Evolutionary conservation across 2,797 vertebrate species (phyloP), one percentile per base, ranked within the genome.

Genomic region (Melopsittacus undulatus): DNA sequence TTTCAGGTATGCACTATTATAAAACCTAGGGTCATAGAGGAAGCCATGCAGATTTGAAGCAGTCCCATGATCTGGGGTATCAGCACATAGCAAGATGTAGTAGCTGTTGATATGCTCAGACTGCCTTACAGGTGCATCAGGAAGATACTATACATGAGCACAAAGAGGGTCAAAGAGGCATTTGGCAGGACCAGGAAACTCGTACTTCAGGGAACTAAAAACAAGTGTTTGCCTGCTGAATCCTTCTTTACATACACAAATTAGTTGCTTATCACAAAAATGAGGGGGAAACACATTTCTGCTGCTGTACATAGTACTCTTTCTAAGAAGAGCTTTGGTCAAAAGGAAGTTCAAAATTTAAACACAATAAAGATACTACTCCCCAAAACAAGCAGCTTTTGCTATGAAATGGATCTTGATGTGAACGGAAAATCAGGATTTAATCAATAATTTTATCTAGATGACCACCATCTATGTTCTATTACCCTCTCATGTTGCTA

Each of bases 301-400:
- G 42, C 29, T 70, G 23, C 46, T 51, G 13, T 21, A 42, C 5
- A 14, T 13, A n/a, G 14, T 13, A 40, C 7, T 72, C 72, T 2
- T 56, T 88, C 27, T 56, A n/a, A n/a, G 26, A 81, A 49, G 26
- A 67, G 7, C 32, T 90, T 89, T 40, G 54, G 15, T 62, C 27
- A 51, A 90, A 90, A 88, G 15, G 7, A 87, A 48, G 7, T 45
- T 34, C 20, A 68, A 83, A 22, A 3, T 54, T 79, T 59, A 86
- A 92, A 61, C 22, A 72, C 9, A 48, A 34, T 36, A 51, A 81
- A 86, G 86, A 72, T 66, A 61, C 10, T 38, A 45, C 13, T 36
- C 10, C 4, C 9, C 4, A 27, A 56, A 66, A 46, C 9, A 26
- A 0, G 1, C 0, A 1, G 29, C 5, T 49, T 83, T 76, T 77